These are phyloP conservation scores for Synodontis membranacea DNA, from an alignment of 2,113 vertebrate species.

Conservation along the genomic window DNA sequence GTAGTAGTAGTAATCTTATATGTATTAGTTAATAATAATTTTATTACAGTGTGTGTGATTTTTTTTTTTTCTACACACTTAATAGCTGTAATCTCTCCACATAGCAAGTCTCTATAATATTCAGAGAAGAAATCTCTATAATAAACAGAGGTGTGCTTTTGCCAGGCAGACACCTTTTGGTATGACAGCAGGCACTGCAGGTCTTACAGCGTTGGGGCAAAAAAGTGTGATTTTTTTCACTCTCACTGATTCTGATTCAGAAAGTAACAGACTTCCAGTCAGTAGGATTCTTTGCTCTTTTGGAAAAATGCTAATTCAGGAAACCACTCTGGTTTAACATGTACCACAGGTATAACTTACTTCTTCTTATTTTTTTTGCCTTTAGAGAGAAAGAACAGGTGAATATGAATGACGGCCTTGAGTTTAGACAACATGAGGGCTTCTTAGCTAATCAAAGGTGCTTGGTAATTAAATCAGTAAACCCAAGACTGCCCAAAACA, in stretches of 20 bases:
- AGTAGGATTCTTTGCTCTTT: slow-evolving; percentile 23
- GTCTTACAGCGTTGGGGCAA: slow-evolving; percentile 4
- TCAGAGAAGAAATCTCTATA: background rate
- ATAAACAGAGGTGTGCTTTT: slow-evolving; percentile 29
- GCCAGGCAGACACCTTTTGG: slow-evolving; percentile 24
- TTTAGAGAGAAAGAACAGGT: background rate
- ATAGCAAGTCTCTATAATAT: background rate
- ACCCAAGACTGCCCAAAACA: background rate
- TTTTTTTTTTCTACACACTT: background rate
- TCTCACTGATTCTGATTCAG: background rate
- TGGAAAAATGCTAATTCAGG: background rate
- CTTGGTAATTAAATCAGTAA: slow-evolving; percentile 16
- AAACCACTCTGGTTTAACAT: background rate
- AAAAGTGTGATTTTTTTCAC: slow-evolving; percentile 28
- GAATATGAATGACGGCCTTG: background rate
- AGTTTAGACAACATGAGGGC: background rate
- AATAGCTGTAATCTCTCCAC: background rate
- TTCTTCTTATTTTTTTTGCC: background rate
- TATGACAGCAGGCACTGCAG: slow-evolving; percentile 29
- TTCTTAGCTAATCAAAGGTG: background rate
- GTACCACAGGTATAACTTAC: background rate
- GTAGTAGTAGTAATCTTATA: background rate
- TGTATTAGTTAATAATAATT: background rate
- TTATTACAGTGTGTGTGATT: background rate
- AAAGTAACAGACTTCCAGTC: slow-evolving; percentile 30